Evolutionary conservation across 2,888 invertebrate genomes (phyloP), one percentile per base, ranked within the genome.

Genomic region (Carpatolechia fugitivella): DNA sequence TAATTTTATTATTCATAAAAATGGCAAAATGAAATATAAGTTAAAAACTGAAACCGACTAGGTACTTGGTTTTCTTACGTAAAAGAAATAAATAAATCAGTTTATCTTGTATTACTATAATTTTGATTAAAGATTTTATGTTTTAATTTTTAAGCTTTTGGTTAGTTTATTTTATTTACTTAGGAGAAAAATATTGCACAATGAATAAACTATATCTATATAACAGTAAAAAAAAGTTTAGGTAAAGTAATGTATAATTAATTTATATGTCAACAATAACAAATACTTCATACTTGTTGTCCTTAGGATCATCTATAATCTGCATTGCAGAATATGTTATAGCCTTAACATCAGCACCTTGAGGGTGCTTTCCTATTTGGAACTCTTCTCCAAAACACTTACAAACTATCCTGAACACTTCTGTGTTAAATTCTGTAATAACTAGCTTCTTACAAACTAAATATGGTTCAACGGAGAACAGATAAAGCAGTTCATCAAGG

Each of bases 301-400:
- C 92, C 65, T 94, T 91, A 41, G 93, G 92, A 65, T 93, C 91
- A 70, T 95, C 93, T 64, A 97, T 89, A 62, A 96, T 93, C 90
- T 99, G 99, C 99, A 99, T 99, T 54, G 98, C 98, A 6, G 99
- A 99, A 85, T 99, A 99, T 3, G 99, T 99, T 63, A 99, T 99
- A 31, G 99, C 99, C 83, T 99, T 99, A 1, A 99, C 98, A 90
- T 99, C 99, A 1, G 97, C 95, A 11, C 99, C 99, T 87, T 98
- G 99, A 0, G 98, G 97, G 90, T 99, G 99, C 83, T 97, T 98
- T 1, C 94, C 94, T 55, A 99, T 91, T 69, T 93, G 92, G 85
- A 99, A 99, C 68, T 96, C 95, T 88, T 99, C 99, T n/a, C 99
- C 99, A 73, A 94, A 97, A 76, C 94, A 95, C 65, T 92, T 92